phyloP scores from a whole-genome alignment of 1,140 invertebrate species.

The Ceratina australensis region DNA sequence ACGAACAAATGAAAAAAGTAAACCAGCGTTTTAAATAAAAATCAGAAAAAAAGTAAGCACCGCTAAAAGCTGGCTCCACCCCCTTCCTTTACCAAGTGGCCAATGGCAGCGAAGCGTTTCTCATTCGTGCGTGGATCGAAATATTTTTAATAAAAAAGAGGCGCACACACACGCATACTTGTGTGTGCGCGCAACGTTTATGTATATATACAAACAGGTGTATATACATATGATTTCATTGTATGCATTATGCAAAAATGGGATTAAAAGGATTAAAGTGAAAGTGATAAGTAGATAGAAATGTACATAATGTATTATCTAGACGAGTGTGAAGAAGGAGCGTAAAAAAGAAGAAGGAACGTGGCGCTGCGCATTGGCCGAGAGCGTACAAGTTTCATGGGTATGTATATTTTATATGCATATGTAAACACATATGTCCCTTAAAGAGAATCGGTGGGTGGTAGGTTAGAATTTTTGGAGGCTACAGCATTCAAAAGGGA shows the following conservation, averaged over 20 bases:
- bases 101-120: constrained; percentile 77
- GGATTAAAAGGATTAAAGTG: constrained; percentile 1
- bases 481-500: constrained; percentile 66
- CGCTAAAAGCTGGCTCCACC: constrained; percentile 79
- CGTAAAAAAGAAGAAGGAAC: constrained; percentile 52
- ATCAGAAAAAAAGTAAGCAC: constrained; percentile 73
- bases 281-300: constrained; percentile 17
- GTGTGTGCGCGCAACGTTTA: background rate
- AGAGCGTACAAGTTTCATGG: constrained; percentile 64
- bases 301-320: background rate
- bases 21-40: constrained; percentile 66
- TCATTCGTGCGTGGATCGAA: constrained; percentile 52
- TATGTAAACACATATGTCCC: constrained; percentile 34
- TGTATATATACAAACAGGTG: background rate
- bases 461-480: constrained; percentile 71
- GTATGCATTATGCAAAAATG: background rate
- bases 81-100: constrained; percentile 78
- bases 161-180: background rate
- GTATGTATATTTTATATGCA: constrained; percentile 50
- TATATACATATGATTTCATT: background rate
- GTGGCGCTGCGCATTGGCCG: constrained; percentile 75
- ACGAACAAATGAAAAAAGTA: constrained; percentile 66
- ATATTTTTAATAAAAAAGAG: constrained; percentile 7
- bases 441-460: constrained; percentile 56
- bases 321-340: constrained; percentile 27